phyloP scores from a whole-genome alignment of 1,140 invertebrate species.

The Drosophila arizonae region DNA sequence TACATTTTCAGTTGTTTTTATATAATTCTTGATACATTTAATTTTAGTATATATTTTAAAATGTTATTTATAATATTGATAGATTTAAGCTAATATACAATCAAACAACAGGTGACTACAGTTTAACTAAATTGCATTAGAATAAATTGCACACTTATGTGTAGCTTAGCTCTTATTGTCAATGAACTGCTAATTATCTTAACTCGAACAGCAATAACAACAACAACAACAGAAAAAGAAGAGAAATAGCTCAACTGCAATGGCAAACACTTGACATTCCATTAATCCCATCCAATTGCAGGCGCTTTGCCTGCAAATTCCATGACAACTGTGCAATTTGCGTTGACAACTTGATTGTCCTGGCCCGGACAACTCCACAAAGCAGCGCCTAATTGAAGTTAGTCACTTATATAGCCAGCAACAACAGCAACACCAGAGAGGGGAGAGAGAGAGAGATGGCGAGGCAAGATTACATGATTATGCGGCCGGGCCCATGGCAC shows the following conservation, averaged over 20 bases:
- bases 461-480: constrained; percentile 70
- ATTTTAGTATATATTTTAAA: too few species aligned
- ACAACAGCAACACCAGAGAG: constrained; percentile 14
- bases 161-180: too few species aligned
- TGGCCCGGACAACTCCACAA: constrained; percentile 16
- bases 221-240: not conserved
- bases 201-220: not conserved
- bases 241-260: not conserved
- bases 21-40: too few species aligned
- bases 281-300: constrained; percentile 1
- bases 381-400: constrained; percentile 61
- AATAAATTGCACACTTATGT: too few species aligned
- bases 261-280: constrained; percentile 29
- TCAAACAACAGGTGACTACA: too few species aligned
- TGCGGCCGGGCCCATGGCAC: constrained; percentile 19
- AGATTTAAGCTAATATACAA: too few species aligned
- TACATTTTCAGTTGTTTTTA: too few species aligned
- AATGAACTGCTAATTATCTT: not conserved
- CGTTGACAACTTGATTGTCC: constrained; percentile 55
- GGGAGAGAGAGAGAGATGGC: not conserved
- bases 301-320: constrained; percentile 37
- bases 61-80: too few species aligned
- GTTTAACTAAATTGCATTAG: constrained; percentile 4
- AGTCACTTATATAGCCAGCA: constrained; percentile 59
- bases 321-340: constrained; percentile 60